phyloP scores from a whole-genome alignment of 2,888 invertebrate genomes.

The Rhingia rostrata region DNA sequence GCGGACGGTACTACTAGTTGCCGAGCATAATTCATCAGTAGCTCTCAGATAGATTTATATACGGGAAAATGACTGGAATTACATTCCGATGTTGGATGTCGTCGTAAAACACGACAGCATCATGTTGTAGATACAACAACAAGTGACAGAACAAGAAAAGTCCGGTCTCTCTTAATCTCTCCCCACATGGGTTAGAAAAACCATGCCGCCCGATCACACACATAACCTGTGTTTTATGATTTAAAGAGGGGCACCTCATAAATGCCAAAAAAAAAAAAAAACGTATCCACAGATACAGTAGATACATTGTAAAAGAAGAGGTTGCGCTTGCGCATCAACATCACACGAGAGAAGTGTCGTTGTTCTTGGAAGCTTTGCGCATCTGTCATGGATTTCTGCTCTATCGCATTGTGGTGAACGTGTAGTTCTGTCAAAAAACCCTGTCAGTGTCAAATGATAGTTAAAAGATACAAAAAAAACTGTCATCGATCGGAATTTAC shows the following conservation, averaged over 20 bases:
- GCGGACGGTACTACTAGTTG: conserved; percentile 13
- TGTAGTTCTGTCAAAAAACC: conserved; percentile 37
- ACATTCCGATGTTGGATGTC: conserved; percentile 69
- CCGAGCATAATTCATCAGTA: conserved; percentile 70
- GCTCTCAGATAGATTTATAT: conserved; percentile 66
- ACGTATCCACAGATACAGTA: conserved; percentile 47
- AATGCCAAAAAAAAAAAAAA: conserved; percentile 70
- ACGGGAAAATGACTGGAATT: conserved; percentile 70
- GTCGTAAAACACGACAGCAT: conserved; percentile 62
- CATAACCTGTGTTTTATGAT: conserved; percentile 69
- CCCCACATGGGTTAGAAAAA: neutral
- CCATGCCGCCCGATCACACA: conserved; percentile 5
- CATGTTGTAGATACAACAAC: conserved; percentile 8
- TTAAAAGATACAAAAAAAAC: conserved; percentile 10
- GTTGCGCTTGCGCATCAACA: neutral
- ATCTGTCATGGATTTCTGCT: neutral
- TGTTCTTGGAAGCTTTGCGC: conserved; percentile 47
- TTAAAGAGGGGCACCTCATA: conserved; percentile 66
- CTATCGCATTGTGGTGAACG: conserved; percentile 18
- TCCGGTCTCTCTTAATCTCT: conserved; percentile 57
- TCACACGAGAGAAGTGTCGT: conserved; percentile 45
- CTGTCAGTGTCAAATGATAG: conserved; percentile 13
- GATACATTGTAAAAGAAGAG: conserved; percentile 59
- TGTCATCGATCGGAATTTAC: conserved; percentile 69
- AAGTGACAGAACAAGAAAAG: conserved; percentile 62